These are phyloP conservation scores for Pammene fasciana DNA, from an alignment of 2,888 invertebrate genomes.

Conservation along the genomic window DNA sequence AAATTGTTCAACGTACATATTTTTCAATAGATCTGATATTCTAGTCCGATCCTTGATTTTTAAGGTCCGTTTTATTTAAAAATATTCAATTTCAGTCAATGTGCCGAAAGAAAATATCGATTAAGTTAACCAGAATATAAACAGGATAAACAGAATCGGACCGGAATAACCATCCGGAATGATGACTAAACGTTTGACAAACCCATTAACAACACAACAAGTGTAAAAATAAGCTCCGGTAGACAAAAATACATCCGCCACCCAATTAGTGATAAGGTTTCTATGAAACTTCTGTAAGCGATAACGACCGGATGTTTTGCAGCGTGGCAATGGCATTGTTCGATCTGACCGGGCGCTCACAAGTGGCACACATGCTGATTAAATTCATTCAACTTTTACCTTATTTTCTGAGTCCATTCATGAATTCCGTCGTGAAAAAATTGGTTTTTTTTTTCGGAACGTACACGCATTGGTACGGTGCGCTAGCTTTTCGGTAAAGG, in stretches of 20 bases:
- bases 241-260: slow-evolving; percentile 36
- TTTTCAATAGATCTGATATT: background rate
- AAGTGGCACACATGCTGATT: slow-evolving; percentile 36
- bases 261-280: slow-evolving; percentile 49
- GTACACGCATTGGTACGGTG: background rate
- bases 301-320: slow-evolving; percentile 78
- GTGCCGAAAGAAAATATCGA: too few relatives aligned
- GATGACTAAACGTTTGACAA: slow-evolving; percentile 1
- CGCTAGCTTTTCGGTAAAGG: background rate
- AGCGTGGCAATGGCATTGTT: slow-evolving; percentile 70
- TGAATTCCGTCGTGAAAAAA: slow-evolving; percentile 1
- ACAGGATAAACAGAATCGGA: background rate
- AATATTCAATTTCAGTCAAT: background rate
- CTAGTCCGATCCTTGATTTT: background rate
- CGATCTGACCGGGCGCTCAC: slow-evolving; percentile 46
- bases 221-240: slow-evolving; percentile 31
- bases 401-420: slow-evolving; percentile 19
- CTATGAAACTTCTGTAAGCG: slow-evolving; percentile 65
- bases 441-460: background rate
- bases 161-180: background rate
- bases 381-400: slow-evolving; percentile 37
- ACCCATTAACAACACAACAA: slow-evolving; percentile 5
- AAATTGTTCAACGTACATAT: background rate
- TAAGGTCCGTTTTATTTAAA: background rate
- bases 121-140: background rate